phyloP scores from a whole-genome alignment of 1,140 invertebrate species.

The Diorhabda sublineata region DNA sequence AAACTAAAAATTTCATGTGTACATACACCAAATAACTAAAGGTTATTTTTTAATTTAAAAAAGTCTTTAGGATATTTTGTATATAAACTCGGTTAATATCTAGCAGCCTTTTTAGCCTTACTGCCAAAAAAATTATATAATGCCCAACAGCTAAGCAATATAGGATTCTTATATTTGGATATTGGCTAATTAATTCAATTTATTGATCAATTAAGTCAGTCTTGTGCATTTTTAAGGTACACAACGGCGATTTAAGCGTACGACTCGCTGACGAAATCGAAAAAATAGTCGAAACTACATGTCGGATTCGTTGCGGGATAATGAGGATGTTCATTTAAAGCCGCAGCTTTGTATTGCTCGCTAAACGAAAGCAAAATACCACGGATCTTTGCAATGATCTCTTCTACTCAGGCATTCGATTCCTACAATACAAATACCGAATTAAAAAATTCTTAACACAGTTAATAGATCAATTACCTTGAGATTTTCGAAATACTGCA shows the following conservation, averaged over 20 bases:
- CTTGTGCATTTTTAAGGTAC: not conserved
- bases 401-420: conserved; percentile 73
- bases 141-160: no score
- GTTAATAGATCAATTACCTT: conserved; percentile 59
- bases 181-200: no score
- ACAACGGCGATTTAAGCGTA: conserved; percentile 48
- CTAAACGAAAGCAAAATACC: conserved; percentile 68
- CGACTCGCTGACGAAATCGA: conserved; percentile 57
- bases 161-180: no score
- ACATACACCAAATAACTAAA: no score
- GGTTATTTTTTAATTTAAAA: no score
- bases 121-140: no score
- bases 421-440: conserved; percentile 51
- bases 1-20: no score
- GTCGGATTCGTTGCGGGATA: conserved; percentile 50
- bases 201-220: not conserved
- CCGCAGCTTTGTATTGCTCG: conserved; percentile 60
- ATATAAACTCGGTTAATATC: no score
- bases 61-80: no score
- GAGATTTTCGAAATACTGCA: conserved; percentile 95
- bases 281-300: conserved; percentile 53
- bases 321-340: conserved; percentile 50
- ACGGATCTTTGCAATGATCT: conserved; percentile 73
- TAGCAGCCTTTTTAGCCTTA: no score
- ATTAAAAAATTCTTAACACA: conserved; percentile 1